Evolutionary conservation across 2,797 vertebrate species (phyloP).

Genomic region (Coracias cyanogaster): DNA sequence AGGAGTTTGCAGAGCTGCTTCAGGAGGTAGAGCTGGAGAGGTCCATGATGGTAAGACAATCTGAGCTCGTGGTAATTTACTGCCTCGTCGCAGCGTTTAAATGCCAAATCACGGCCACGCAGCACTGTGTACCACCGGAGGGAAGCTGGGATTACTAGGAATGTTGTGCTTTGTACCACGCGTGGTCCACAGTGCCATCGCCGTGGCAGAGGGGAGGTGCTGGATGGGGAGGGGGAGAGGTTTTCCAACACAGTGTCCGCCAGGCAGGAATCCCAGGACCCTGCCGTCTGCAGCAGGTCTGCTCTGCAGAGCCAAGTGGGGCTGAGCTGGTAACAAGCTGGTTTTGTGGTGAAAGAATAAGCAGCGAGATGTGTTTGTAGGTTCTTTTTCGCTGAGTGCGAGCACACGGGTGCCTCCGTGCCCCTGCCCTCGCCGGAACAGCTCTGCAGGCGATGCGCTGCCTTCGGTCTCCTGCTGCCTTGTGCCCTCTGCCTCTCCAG

Average conservation of each 20-base stretch:
- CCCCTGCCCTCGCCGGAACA: neutral
- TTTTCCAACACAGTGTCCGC: neutral
- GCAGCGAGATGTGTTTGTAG: neutral
- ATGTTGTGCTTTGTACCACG: rapidly evolving
- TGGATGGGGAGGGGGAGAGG: neutral
- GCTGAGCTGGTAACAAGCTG: neutral
- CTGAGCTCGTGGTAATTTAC: neutral
- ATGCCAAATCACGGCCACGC: neutral
- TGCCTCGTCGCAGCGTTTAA: rapidly evolving
- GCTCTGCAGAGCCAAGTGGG: neutral
- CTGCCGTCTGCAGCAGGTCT: neutral
- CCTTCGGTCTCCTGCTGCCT: neutral
- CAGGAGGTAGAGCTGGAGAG: slow-evolving; percentile 95
- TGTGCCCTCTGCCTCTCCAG: slow-evolving; percentile 7
- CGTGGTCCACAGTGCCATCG: rapidly evolving
- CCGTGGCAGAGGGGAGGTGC: rapidly evolving
- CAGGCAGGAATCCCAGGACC: neutral
- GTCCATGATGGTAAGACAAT: slow-evolving; percentile 93
- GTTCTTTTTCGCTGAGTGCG: rapidly evolving
- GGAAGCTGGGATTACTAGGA: neutral
- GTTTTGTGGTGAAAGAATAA: neutral
- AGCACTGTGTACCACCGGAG: rapidly evolving
- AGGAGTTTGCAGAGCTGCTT: slow-evolving; percentile 94
- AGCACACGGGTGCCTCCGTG: neutral
- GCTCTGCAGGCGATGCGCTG: neutral